These are phyloP conservation scores for Orycteropus afer DNA, from an alignment of 2,113 vertebrate genomes.

Conservation along the genomic window DNA sequence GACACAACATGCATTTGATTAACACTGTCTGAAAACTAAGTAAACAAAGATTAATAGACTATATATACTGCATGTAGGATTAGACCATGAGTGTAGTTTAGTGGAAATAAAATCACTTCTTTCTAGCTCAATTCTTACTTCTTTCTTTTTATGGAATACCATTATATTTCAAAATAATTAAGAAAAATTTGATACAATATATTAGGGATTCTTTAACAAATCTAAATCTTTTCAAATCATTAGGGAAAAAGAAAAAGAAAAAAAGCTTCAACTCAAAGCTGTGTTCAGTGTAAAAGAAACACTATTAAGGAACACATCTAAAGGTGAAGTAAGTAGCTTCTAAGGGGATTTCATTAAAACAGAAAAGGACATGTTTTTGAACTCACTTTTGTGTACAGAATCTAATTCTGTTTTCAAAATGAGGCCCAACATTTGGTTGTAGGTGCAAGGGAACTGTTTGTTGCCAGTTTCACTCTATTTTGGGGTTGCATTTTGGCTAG, in stretches of 20 bases:
- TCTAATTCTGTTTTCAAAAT: conserved; percentile 76
- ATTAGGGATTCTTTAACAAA: conserved; percentile 80
- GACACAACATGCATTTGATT: conserved; percentile 77
- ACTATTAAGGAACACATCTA: conserved; percentile 65
- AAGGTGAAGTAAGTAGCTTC: conserved; percentile 71
- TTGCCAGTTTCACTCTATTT: conserved; percentile 94
- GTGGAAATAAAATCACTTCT: conserved; percentile 78
- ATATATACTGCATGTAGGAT: conserved; percentile 72
- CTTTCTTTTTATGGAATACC: conserved; percentile 74
- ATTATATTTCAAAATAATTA: conserved; percentile 38
- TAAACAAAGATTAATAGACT: conserved; percentile 80
- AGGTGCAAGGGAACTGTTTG: conserved; percentile 95
- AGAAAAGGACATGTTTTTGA: conserved; percentile 72
- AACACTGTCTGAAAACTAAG: conserved; percentile 80
- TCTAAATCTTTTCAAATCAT: conserved; percentile 73
- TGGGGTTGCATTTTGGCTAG: conserved; percentile 92
- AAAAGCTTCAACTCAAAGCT: conserved; percentile 77
- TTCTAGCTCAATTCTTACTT: conserved; percentile 41
- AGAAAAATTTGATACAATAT: conserved; percentile 79
- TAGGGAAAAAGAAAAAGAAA: conserved; percentile 54
- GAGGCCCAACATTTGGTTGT: conserved; percentile 88
- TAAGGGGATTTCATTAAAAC: conserved; percentile 76
- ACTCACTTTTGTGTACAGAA: conserved; percentile 81
- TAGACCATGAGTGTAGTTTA: conserved; percentile 66
- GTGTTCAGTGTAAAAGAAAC: conserved; percentile 80